Evolutionary conservation across 2,113 vertebrate species (phyloP), one percentile per base, ranked within the genome.

Genomic region (Lonchura striata): DNA sequence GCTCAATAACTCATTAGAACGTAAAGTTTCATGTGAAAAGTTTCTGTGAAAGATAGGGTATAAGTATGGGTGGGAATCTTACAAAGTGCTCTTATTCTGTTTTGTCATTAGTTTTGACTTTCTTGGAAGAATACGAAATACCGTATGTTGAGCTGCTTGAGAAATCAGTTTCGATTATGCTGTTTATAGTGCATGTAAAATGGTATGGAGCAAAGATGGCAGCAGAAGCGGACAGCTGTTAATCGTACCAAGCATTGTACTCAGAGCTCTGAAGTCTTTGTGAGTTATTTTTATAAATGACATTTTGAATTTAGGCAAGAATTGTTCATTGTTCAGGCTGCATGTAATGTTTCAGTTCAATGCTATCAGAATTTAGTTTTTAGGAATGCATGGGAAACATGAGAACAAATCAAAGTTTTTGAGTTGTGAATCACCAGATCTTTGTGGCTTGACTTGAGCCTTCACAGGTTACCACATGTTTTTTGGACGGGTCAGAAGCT

Each of bases 211-310:
- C 93, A 94, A 65, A 96, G 96, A 85, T 94, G 96, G 81, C 91
- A 87, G 64, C 83, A 87, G 91, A 89, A 94, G 89, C 14, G 39
- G 95, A 87, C 89, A 95, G 89, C 91, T 94, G 86, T 95, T 96
- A 95, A 92, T 92, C 57, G 9, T 94, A 92, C 68, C 94, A 15
- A 25, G 95, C 88, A 79, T 81, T 82, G 90, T 95, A 88, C 88
- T 94, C 92, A 76, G 95, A 93, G 88, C 87, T 82, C 95, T 95
- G 86, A 96, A 96, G 91, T 86, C 93, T 95, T 94, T 97, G 95
- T 93, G 94, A 97, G 94, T 95, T 94, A 89, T 89, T 96, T 96
- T 97, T 94, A 85, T 91, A 92, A 96, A 82, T 91, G 86, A 91
- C 91, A 69, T 92, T 92, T 96, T 94, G 81, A 85, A 96, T 89